These are phyloP conservation scores for Falco columbarius DNA, from an alignment of 2,797 vertebrate genomes.

Conservation along the genomic window DNA sequence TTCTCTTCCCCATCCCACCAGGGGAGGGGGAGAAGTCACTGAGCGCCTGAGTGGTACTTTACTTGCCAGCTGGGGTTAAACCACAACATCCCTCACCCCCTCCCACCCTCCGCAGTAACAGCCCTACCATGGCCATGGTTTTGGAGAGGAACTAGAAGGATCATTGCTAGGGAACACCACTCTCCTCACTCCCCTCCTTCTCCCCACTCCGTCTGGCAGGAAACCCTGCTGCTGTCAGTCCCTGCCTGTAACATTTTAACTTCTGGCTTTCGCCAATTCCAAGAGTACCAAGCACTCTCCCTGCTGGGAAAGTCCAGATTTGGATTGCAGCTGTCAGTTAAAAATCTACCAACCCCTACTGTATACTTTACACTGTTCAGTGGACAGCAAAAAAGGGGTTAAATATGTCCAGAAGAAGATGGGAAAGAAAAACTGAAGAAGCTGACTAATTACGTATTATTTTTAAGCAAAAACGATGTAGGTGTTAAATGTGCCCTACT, in stretches of 20 bases:
- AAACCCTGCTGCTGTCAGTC: not conserved
- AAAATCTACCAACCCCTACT: not conserved
- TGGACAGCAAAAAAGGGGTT: not conserved
- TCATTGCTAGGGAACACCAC: not conserved
- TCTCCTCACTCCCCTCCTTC: not conserved
- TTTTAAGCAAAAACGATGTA: not conserved
- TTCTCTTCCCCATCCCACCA: too few relatives aligned
- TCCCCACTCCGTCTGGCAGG: not conserved
- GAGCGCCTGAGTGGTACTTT: too few relatives aligned
- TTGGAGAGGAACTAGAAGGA: not conserved
- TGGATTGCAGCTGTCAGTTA: not conserved
- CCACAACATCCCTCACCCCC: too few relatives aligned
- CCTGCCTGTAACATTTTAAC: not conserved
- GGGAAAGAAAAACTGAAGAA: not conserved
- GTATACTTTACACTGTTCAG: too few relatives aligned
- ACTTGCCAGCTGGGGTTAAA: too few relatives aligned
- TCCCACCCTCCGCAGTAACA: not conserved
- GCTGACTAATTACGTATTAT: not conserved
- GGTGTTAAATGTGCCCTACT: not conserved
- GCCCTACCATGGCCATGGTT: too few relatives aligned
- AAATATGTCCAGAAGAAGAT: not conserved
- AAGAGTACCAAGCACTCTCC: not conserved
- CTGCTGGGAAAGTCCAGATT: not conserved
- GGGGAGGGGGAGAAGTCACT: too few relatives aligned
- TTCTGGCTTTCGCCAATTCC: not conserved